Evolutionary conservation across 2,888 invertebrate species (phyloP), one percentile per base, ranked within the genome.

Genomic region (Caenorhabditis virilis): DNA sequence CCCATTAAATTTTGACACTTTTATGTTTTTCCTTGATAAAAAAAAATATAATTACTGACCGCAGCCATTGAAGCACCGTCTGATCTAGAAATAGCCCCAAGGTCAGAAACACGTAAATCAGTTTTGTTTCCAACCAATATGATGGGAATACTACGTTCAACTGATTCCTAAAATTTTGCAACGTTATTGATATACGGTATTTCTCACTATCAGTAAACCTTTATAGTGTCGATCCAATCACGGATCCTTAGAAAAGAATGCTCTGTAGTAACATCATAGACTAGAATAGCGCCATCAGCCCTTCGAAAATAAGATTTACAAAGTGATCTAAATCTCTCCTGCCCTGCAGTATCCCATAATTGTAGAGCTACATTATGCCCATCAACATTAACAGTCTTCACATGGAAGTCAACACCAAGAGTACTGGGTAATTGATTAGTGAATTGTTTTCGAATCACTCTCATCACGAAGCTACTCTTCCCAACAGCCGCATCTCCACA

Each of bases 291-390:
- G 3, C 88, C 88, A 78, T 88, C 88, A 2, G 88, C 88, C 51
- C 88, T 84, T 2, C 88, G 85, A 79, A 88, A 88, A 80, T 88
- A 88, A 0, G 88, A 87, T 75, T 87, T 88, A 30, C 88, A 88
- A 49, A 88, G 86, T 63, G 87, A 87, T 16, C 88, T 86, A 81
- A 88, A 88, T 85, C 87, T 83, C 77, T 87, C 87, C 74, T 87
- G 87, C 3, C 88, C 88, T 22, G 88, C 88, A 2, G 88, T 88
- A 73, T 88, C 88, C 88, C 88, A 88, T 7, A 87, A 75, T 58
- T 87, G 87, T 2, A 87, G 78, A 20, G 86, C 85, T 4, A 87
- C 84, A 58, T 85, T 85, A 67, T 83, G 83, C 27, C 84, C 85
- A 69, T 88, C 88, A 18, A 88, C 84, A 26, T 86, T 85, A 9